Evolutionary conservation across 2,113 vertebrate species (phyloP), one percentile per base, ranked within the genome.

Genomic region (Cygnus buccinator): DNA sequence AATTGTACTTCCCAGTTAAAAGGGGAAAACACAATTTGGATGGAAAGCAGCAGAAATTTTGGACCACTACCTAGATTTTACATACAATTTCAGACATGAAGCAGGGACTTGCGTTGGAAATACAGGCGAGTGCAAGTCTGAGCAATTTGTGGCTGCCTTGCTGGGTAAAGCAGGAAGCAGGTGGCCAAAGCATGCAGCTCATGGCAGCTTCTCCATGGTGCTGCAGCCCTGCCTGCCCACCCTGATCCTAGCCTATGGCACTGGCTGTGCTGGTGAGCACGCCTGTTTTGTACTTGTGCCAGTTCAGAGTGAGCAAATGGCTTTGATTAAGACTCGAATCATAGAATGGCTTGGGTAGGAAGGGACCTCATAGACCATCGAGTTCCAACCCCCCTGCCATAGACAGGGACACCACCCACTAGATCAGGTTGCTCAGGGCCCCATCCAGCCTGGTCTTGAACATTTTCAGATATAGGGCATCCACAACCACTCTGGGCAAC

Each of bases 31-130:
- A 52, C 70, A 74, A 31, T 88, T 75, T 78, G 83, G 61, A 18
- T 70, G 44, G 48, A 90, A 81, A 44, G 83, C 76, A 84, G 57
- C 61, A 57, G 28, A 58, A 31, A 6, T 55, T 92, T 78, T 86
- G 82, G 72, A 80, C 59, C 46, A 25, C 26, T 82, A 81, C 73
- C 71, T 78, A 70, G 20, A 29, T 95, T 94, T 95, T 79, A 57
- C 3, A 1, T 10, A 4, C 58, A 58, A 65, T 26, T 91, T 86
- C n/a, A 43, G 57, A 55, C 25, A 8, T 55, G 44, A 90, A 86
- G 23, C 15, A 67, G 37, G 62, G 75, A 58, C 29, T 9, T 86
- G 76, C 55, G 83, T 50, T 88, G 88, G 54, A 31, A 83, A 35
- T 1, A 0, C 31, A 84, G 50, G 85, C 88, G 54, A 1, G 1